Base-by-base conservation (phyloP, 1,140 invertebrate genomes). In the Probaryconus sp. region DNA sequence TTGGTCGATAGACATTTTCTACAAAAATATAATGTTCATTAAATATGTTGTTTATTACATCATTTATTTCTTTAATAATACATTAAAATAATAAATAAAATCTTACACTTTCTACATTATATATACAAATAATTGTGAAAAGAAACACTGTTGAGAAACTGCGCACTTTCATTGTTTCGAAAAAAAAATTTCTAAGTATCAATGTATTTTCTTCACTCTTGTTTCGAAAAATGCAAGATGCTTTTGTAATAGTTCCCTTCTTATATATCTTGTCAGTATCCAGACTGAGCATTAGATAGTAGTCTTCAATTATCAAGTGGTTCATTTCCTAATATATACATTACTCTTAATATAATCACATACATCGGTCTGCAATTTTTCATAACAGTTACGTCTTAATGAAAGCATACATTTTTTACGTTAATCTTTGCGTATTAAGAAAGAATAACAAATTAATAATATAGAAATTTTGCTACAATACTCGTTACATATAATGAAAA, bases 51-150 rank as follows among this genome's bases (percentile, higher is more conserved):
- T n/a, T n/a, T n/a, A n/a, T n/a, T n/a, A n/a, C n/a, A n/a, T n/a
- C n/a, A n/a, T n/a, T n/a, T n/a, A n/a, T n/a, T n/a, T n/a, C n/a
- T n/a, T n/a, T n/a, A n/a, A 40, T 17, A 4, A 6, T 11, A 37
- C 4, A 37, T 14, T 10, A 56, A 43, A 43, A 21, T 18, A 10
- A 21, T 20, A 21, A 42, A 7, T 43, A 40, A 6, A 18, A 20
- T 63, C 71, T 78, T 61, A 81, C 79, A 47, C 76, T 55, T 9
- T 75, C 69, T 1, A 45, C 28, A 33, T 64, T 24, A 2, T 58
- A 43, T 5, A 68, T n/a, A 42, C 33, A 31, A 35, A 42, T n/a
- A 9, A 50, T 16, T 4, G 18, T 26, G 4, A 68, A 2, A 33
- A 56, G 5, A 33, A 56, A 10, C 5, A 28, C n/a, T 11, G 7